Base-by-base conservation (phyloP, 2,113 vertebrate species). In the Paramisgurnus dabryanus region DNA sequence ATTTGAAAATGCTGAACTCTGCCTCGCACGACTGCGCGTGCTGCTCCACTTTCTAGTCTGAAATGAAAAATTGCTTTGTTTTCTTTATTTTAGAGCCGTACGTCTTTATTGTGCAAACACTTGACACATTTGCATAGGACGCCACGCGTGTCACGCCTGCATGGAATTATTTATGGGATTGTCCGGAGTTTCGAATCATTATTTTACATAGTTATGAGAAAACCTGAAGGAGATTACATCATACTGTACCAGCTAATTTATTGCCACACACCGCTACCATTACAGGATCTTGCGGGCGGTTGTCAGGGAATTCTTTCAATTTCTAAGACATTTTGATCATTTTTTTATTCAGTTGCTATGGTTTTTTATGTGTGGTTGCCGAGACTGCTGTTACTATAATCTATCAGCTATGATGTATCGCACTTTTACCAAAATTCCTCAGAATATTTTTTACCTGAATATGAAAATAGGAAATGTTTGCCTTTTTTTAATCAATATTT, bases 71-170 rank as follows among this genome's bases (percentile, higher is more conserved):
- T n/a, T 7, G 57, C 10, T 50, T 63, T 65, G 78, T 63, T 68
- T 76, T 81, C 72, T 9, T 27, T 67, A 50, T 69, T 69, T 15
- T 17, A 34, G 27, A 34, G 27, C 27, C 27, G 27, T 34, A 34
- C 27, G 27, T 64, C 43, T 80, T 18, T 71, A n/a, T 75, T 63
- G 65, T 45, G 53, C 65, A 69, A 65, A 41, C 17, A 72, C 39
- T 72, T 27, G 41, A 69, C 27, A 76, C 18, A 50, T 81, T 61
- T 81, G 50, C 41, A 79, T 70, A n/a, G 61, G 41, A 79, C 17
- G 67, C 17, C 57, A 41, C 6, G 60, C 27, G 41, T 63, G 17
- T 68, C 22, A 17, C 4, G 1, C 11, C 47, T 6, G 50, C 27
- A 34, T 63, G 55, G 67, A 66, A 76, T 81, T 34, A 49, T 76